Conservation (phyloP, 2,113 vertebrate genomes). For the Pluvialis apricaria region DNA sequence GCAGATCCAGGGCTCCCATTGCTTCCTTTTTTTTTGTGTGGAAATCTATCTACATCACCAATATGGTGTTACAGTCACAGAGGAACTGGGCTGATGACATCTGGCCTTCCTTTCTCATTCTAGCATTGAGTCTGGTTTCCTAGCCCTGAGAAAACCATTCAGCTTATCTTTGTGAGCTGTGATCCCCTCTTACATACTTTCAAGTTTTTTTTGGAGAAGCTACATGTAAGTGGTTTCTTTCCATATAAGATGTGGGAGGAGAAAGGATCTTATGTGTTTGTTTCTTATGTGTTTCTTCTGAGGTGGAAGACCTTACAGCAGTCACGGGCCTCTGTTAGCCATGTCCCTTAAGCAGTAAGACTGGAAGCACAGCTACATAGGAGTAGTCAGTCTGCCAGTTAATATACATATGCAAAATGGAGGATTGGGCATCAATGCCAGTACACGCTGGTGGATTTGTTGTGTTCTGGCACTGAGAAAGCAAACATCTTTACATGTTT, state of each 20-base stretch:
- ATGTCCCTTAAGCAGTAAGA: accelerated
- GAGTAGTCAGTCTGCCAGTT: background rate
- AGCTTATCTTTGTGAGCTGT: background rate
- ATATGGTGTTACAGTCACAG: background rate
- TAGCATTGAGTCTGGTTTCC: background rate
- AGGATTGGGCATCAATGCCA: background rate
- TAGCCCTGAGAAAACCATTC: background rate
- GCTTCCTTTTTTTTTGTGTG: background rate
- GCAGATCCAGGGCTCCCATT: background rate
- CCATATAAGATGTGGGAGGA: background rate
- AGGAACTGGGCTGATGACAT: background rate
- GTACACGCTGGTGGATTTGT: accelerated
- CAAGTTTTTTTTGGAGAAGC: background rate
- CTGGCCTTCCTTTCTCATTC: background rate
- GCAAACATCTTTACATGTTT: background rate
- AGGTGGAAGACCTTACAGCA: background rate
- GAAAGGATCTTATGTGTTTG: accelerated
- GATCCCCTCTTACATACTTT: background rate
- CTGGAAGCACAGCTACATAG: background rate
- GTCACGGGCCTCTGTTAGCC: background rate
- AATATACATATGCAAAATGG: background rate
- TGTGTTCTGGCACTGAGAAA: background rate
- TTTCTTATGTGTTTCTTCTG: background rate
- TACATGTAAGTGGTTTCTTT: background rate
- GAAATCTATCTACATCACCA: background rate